phyloP scores from a whole-genome alignment of 2,888 invertebrate species.

The Oscheius sp. region DNA sequence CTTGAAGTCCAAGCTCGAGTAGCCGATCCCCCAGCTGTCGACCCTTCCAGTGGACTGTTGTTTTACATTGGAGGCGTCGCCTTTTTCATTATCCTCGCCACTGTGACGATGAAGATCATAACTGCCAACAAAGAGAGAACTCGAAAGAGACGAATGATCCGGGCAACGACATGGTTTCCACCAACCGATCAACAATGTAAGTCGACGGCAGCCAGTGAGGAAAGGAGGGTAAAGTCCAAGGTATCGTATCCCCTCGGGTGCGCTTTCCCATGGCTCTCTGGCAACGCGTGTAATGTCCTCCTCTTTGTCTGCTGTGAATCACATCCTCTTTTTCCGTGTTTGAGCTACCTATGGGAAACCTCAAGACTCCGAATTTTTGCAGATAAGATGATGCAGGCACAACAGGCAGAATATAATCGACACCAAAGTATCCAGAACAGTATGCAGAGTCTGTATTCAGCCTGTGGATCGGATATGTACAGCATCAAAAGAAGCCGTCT shows the following conservation, averaged over 20 bases:
- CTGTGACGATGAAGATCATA: slow-evolving; percentile 3
- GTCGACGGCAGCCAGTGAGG: background rate
- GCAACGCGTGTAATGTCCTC: background rate
- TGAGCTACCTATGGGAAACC: background rate
- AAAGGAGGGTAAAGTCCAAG: background rate
- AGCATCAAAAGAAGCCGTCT: slow-evolving; percentile 26
- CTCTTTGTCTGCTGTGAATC: slow-evolving; percentile 11
- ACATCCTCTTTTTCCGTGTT: background rate
- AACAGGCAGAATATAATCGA: slow-evolving; percentile 16
- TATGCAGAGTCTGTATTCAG: slow-evolving; percentile 11
- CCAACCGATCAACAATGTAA: slow-evolving; percentile 39
- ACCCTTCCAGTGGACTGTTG: background rate
- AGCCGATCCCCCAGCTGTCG: slow-evolving; percentile 1
- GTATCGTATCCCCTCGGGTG: background rate
- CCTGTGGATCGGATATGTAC: slow-evolving; percentile 24
- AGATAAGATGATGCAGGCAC: slow-evolving; percentile 31
- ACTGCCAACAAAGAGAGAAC: slow-evolving; percentile 36
- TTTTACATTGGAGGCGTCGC: background rate
- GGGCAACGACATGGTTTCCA: slow-evolving; percentile 49
- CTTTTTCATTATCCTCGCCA: slow-evolving; percentile 7
- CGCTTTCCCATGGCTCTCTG: slow-evolving; percentile 1
- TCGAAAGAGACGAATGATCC: slow-evolving; percentile 44
- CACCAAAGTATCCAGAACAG: slow-evolving; percentile 26
- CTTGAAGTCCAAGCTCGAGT: slow-evolving; percentile 21
- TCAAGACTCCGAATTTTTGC: background rate